Conservation (phyloP, 2,113 vertebrate species). For the Dicaeum eximium region DNA sequence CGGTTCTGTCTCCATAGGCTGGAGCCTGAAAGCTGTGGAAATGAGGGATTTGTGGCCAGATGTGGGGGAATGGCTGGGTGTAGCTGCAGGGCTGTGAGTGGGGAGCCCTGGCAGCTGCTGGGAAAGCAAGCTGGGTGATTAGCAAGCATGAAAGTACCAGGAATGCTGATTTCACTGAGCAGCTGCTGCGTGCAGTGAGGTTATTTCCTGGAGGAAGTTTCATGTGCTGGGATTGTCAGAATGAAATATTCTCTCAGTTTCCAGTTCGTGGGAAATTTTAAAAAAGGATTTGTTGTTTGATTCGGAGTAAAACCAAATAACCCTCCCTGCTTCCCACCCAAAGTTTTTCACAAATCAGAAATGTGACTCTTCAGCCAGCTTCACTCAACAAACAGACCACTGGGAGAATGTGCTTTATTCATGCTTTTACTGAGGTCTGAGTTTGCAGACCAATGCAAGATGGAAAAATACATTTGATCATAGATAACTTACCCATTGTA, state of each 20-base stretch:
- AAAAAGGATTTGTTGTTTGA: not conserved
- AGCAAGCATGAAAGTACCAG: not conserved
- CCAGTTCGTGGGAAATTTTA: not conserved
- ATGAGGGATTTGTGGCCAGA: not conserved
- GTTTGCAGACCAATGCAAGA: not conserved
- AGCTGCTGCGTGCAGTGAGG: not conserved
- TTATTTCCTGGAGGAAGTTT: conserved; percentile 42
- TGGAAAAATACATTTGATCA: not conserved
- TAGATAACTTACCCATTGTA: not conserved
- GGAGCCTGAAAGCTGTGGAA: not conserved
- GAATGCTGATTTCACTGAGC: not conserved
- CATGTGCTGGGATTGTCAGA: not conserved
- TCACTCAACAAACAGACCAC: not conserved
- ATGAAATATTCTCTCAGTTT: not conserved
- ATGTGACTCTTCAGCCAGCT: not conserved
- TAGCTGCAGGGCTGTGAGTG: not conserved
- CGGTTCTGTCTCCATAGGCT: not conserved
- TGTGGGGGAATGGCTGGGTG: too few species aligned
- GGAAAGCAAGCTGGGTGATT: not conserved
- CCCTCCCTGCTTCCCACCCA: not conserved
- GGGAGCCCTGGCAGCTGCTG: not conserved
- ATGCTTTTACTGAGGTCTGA: not conserved
- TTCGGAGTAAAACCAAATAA: not conserved
- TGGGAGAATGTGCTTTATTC: not conserved
- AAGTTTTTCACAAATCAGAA: not conserved